phyloP scores from a whole-genome alignment of 2,888 invertebrate genomes.

The Acholoe squamosa region DNA sequence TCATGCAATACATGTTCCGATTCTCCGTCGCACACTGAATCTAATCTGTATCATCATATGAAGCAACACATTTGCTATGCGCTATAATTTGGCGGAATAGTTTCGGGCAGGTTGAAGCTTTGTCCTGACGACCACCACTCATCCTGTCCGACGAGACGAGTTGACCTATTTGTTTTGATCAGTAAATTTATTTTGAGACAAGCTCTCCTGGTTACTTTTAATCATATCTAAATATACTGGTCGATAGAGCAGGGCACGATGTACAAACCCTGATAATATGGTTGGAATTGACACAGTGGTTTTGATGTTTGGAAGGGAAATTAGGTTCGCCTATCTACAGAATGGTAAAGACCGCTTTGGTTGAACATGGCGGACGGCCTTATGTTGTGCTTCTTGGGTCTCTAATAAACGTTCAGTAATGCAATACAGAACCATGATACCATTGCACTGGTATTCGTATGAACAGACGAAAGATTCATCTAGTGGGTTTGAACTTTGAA shows the following conservation, averaged over 20 bases:
- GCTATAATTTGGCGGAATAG: conserved; percentile 23
- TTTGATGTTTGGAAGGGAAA: conserved; percentile 16
- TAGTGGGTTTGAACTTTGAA: not conserved
- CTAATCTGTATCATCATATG: too few relatives aligned
- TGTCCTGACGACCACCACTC: conserved; percentile 38
- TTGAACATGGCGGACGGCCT: conserved; percentile 36
- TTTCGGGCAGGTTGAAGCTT: not conserved
- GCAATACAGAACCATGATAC: not conserved
- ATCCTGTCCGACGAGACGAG: conserved; percentile 37
- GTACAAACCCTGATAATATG: not conserved
- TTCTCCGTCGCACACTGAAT: conserved; percentile 2
- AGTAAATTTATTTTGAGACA: not conserved
- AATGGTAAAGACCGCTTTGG: not conserved
- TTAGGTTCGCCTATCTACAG: conserved; percentile 42
- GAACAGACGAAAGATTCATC: conserved; percentile 42
- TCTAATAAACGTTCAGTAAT: not conserved
- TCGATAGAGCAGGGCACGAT: not conserved
- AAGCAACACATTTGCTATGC: not conserved
- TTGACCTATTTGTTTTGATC: conserved; percentile 61
- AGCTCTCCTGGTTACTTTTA: not conserved
- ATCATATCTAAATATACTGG: not conserved
- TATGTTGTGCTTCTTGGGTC: conserved; percentile 59
- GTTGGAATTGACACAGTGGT: not conserved
- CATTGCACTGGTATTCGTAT: not conserved
- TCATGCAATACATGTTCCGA: not conserved